A percentile compares a stretch with the other conserved stretches of the same genome.
phyloP scores from a whole-genome alignment of 2,888 invertebrate genomes.

The Listrodromus nycthemerus region DNA sequence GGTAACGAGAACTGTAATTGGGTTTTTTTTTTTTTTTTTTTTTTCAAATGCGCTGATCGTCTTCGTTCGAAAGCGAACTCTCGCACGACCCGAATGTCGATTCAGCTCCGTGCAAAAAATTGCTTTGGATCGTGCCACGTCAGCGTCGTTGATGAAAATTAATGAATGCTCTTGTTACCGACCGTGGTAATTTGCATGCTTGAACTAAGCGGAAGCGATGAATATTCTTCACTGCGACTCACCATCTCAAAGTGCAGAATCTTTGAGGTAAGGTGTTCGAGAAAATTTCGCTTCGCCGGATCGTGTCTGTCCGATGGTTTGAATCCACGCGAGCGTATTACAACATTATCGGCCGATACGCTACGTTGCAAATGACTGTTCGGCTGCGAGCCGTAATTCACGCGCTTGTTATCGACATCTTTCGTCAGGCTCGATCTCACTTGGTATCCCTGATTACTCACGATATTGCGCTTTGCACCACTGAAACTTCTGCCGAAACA shows the following conservation, averaged over 20 bases:
- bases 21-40: no score
- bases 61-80: no score
- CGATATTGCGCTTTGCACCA: constrained; percentile 74
- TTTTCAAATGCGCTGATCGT: no score
- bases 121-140: no score
- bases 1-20: no score
- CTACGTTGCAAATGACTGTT: constrained; percentile 79
- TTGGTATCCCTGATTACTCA: constrained; percentile 73
- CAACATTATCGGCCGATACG: constrained; percentile 82
- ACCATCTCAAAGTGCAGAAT: constrained; percentile 94
- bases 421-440: constrained; percentile 70
- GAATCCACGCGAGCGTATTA: constrained; percentile 88
- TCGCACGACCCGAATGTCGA: no score
- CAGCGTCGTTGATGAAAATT: no score
- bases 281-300: constrained; percentile 92
- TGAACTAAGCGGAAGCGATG: neutral
- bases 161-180: no score
- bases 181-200: no score
- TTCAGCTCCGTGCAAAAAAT: no score
- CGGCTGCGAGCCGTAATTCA: constrained; percentile 67
- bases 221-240: constrained; percentile 83
- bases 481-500: constrained; percentile 62
- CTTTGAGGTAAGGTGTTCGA: constrained; percentile 92
- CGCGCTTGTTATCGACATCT: constrained; percentile 76
- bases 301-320: constrained; percentile 94